Evolutionary conservation across 2,797 vertebrate species (phyloP).

Genomic region (Artibeus jamaicensis): DNA sequence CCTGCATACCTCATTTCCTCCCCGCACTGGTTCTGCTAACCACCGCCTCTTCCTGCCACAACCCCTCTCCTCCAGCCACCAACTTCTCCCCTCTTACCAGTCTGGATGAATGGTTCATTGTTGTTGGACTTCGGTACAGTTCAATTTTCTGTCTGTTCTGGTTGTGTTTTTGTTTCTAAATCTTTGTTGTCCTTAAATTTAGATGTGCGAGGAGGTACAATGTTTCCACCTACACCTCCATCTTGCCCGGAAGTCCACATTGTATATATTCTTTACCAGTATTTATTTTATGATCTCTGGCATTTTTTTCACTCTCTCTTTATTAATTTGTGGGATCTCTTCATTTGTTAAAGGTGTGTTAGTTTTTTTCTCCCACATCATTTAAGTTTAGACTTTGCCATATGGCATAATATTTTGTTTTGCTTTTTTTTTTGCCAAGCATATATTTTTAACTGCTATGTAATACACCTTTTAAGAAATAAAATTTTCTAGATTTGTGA

Average conservation of each 20-base stretch:
- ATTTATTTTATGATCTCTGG: neutral
- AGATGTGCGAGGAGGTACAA: no score
- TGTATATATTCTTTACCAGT: neutral
- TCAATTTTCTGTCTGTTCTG: no score
- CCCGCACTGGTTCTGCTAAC: no score
- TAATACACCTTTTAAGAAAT: neutral
- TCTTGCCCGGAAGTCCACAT: neutral
- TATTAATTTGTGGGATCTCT: neutral
- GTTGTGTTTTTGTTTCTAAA: no score
- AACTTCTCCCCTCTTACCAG: no score
- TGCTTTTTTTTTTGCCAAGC: neutral
- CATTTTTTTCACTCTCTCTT: neutral
- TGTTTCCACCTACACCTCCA: no score
- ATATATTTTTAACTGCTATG: neutral
- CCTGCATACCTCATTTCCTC: no score
- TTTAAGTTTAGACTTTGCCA: neutral
- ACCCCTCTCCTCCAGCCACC: no score
- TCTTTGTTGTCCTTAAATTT: no score
- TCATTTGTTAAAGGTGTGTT: constrained; percentile 10
- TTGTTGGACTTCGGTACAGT: no score
- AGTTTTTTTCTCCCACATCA: neutral
- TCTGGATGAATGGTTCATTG: no score
- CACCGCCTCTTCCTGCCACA: no score
- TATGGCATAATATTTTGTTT: neutral
- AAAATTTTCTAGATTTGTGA: neutral